Evolutionary conservation across 2,888 invertebrate genomes (phyloP).

Genomic region (Adineta ricciae): DNA sequence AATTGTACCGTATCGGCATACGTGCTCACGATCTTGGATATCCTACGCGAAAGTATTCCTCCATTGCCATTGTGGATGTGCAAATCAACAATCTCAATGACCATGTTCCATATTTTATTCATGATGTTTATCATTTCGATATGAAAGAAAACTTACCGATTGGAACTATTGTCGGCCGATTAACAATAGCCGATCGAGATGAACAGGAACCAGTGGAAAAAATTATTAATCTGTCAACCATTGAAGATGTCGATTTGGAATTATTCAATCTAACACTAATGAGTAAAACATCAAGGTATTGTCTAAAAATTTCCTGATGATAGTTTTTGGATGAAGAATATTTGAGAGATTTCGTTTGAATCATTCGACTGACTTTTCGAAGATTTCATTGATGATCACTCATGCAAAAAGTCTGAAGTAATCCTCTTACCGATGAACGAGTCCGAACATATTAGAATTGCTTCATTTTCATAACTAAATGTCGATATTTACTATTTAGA

Average conservation of each 20-base stretch:
- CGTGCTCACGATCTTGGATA: slow-evolving; percentile 7
- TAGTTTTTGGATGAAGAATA: too few species aligned
- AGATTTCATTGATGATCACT: neutral
- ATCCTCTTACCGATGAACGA: too few species aligned
- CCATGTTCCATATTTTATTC: slow-evolving; percentile 4
- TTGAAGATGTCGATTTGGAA: neutral
- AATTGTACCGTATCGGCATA: neutral
- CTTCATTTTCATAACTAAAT: too few species aligned
- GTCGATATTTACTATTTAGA: neutral
- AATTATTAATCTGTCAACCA: neutral
- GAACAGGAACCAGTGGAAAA: neutral
- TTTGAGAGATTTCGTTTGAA: too few species aligned
- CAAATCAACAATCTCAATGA: neutral
- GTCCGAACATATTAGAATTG: too few species aligned
- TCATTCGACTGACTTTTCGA: neutral
- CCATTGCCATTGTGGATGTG: neutral
- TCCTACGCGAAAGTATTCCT: neutral
- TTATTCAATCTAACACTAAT: neutral
- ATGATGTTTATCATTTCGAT: neutral
- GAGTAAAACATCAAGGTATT: neutral
- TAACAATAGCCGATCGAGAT: neutral
- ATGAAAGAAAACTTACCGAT: neutral
- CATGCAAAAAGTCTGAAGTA: neutral
- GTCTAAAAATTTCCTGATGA: neutral
- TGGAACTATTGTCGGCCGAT: neutral